Base-by-base conservation (phyloP, 2,113 vertebrate genomes). In the Heloderma charlesbogerti region DNA sequence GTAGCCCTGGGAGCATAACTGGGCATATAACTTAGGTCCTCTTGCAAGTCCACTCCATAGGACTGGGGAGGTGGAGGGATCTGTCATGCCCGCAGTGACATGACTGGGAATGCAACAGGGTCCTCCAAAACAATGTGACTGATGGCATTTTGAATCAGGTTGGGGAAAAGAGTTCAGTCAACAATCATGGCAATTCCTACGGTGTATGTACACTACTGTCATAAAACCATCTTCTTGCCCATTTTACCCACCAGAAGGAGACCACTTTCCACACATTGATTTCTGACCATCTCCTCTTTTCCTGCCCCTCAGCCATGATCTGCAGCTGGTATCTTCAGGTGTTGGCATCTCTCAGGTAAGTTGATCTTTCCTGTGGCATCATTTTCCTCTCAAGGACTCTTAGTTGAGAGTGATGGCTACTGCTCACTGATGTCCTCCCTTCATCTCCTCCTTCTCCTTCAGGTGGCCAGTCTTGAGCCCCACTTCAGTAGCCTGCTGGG, bases 281-380 rank as follows among this genome's bases (percentile, higher is more conserved):
- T 84, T n/a, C 60, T 84, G 40, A 84, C 83, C 2, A 15, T 29
- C 0, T 31, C 5, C 6, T 43, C 77, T 92, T 75, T 67, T 51
- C 92, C 84, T 16, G 57, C 22, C 25, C 40, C 63, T 43, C 94
- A 96, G 96, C 67, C 40, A 1, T 40, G 54, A 72, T 27, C 31
- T 96, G 77, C 86, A 69, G 80, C 20, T 95, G 94, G 93, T 93
- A 57, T 96, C 96, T 2, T 96, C 96, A 6, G 92, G 92, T 0
- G 78, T 92, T 60, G 95, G 95, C 92, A 95, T 96, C 94, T 89
- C 54, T 25, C 27, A 92, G 0, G 96, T 96, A 78, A 96, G 96
- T 95, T n/a, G 60, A 45, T 34, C 0, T 77, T 0, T 1, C 1
- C n/a, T 25, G 2, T 3, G 1, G 48, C 2, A 3, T 69, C 51